These are phyloP conservation scores for Boulengeromyrus knoepffleri DNA, from an alignment of 2,113 vertebrate species.

Conservation along the genomic window DNA sequence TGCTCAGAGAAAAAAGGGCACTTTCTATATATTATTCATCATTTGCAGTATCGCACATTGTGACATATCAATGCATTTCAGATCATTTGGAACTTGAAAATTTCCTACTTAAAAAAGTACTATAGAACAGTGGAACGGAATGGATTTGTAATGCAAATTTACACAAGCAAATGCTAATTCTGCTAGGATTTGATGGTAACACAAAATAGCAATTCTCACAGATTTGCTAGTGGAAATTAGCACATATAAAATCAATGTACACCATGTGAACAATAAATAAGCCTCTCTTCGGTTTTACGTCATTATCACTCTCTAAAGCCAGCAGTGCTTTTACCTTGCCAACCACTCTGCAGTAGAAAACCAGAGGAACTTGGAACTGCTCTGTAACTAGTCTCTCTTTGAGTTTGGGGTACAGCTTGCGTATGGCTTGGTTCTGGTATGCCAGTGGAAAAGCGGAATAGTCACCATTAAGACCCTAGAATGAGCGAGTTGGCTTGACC, in stretches of 20 bases:
- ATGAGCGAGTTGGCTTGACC: neutral
- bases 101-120: neutral
- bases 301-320: neutral
- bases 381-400: neutral
- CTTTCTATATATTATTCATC: neutral
- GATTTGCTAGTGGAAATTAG: neutral
- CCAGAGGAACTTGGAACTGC: neutral
- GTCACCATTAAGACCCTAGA: neutral
- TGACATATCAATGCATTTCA: neutral
- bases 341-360: neutral
- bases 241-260: neutral
- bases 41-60: neutral
- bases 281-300: neutral
- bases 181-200: neutral
- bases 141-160: neutral
- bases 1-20: neutral
- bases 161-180: neutral
- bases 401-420: too few species aligned
- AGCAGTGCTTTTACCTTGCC: neutral
- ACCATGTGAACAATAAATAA: neutral
- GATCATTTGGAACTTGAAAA: neutral
- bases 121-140: neutral
- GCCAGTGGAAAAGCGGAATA: neutral
- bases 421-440: neutral
- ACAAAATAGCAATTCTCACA: neutral